Evolutionary conservation across 2,888 invertebrate genomes (phyloP), one percentile per base, ranked within the genome.

Genomic region (Rhagonycha fulva): DNA sequence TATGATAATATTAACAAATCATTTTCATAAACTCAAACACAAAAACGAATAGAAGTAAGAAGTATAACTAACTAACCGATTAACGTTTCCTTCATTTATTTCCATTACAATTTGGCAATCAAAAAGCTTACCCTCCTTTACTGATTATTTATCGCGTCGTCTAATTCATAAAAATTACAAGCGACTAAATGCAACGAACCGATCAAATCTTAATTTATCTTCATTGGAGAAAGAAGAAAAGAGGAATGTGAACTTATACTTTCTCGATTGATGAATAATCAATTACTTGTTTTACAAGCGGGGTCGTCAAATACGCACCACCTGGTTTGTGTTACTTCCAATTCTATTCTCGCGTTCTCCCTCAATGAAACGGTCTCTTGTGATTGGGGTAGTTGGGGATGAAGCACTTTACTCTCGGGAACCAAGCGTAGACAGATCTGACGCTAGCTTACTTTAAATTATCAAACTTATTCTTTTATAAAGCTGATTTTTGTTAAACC

Each of bases 241-340:
- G 76, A 80, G 80, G 82, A 82, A 82, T 84, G 83, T 84, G 83
- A 84, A 84, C 84, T 85, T 84, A 83, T 86, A 86, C 86, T 84
- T 85, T 86, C 84, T 84, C 87, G 84, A 87, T 86, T 87, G 87
- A 87, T 88, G 88, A 88, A 88, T 88, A 88, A 88, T 88, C 88
- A 88, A 88, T 87, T 87, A 86, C 87, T 84, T 85, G 87, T 87
- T 88, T 87, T 87, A 88, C 87, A 87, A 87, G 85, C 84, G 83
- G 82, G 85, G 85, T 83, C 82, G 81, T 83, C 85, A 84, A 86
- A 85, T 84, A 83, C 83, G 84, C 85, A 84, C 85, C 86, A 87
- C 87, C 87, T 87, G 87, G 86, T 84, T 86, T 85, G 84, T 86
- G 86, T 87, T 86, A 83, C 83, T 84, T 84, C 82, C 83, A 83